Evolutionary conservation across 1,140 invertebrate species (phyloP).

Genomic region (Lepidurus couesii): DNA sequence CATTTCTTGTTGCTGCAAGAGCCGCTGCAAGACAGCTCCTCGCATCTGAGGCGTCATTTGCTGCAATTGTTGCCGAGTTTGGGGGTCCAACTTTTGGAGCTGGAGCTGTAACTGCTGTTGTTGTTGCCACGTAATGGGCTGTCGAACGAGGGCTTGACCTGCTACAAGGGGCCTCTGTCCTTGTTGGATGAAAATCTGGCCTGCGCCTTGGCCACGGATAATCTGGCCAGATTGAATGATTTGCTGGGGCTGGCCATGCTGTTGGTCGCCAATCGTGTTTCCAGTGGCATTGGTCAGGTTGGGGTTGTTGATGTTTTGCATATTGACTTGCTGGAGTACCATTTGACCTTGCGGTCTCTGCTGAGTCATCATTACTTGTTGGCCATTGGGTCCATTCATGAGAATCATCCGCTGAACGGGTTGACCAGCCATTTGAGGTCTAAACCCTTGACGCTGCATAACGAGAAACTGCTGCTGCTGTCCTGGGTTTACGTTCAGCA

Average conservation of each 20-base stretch:
- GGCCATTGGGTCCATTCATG: background rate
- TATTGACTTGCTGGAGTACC: conserved; percentile 15
- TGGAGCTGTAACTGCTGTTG: conserved; percentile 35
- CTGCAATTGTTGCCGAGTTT: conserved; percentile 38
- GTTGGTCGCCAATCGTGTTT: background rate
- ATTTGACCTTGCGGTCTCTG: conserved; percentile 25
- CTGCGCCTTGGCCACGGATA: background rate
- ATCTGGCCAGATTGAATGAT: background rate
- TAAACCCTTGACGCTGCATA: background rate
- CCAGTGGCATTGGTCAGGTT: background rate
- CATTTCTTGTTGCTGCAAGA: conserved; percentile 30
- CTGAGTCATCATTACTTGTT: background rate
- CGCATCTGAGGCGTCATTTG: conserved; percentile 37
- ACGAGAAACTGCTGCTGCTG: background rate
- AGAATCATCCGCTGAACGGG: background rate
- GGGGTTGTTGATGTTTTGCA: background rate
- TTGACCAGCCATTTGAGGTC: background rate
- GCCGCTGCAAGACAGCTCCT: conserved; percentile 29
- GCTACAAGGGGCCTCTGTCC: background rate
- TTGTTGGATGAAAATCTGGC: conserved; percentile 9
- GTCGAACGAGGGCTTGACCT: conserved; percentile 34
- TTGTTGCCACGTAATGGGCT: conserved; percentile 33
- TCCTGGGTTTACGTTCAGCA: background rate
- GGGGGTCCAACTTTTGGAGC: conserved; percentile 35
- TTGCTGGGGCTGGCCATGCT: background rate